These are phyloP conservation scores for Ellobius talpinus DNA, from an alignment of 2,113 vertebrate genomes.

Conservation along the genomic window DNA sequence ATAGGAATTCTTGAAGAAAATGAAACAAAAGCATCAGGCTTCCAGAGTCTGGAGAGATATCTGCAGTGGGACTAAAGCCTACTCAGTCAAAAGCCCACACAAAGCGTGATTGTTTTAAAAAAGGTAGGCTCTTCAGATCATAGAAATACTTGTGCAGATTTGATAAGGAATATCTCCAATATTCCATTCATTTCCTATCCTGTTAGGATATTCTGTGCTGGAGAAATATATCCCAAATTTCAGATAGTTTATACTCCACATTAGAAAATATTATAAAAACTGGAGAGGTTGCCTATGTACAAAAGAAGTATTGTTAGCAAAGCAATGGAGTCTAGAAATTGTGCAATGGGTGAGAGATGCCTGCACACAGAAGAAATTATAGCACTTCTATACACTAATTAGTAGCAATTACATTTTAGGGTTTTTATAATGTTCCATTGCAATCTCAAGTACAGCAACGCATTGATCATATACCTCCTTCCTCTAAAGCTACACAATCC, in stretches of 20 bases:
- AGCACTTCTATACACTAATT: not conserved
- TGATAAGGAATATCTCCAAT: not conserved
- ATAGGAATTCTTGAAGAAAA: constrained; percentile 3
- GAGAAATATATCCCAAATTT: not conserved
- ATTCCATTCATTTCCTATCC: not conserved
- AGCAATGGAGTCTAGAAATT: not conserved
- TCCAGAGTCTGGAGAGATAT: not conserved
- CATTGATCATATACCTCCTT: not conserved
- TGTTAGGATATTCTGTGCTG: not conserved
- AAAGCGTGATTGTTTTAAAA: not conserved
- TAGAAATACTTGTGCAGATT: not conserved
- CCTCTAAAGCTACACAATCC: not conserved
- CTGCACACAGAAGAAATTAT: not conserved
- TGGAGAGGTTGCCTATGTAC: rapidly evolving
- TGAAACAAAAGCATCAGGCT: not conserved
- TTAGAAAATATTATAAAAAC: not conserved
- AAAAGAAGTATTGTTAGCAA: not conserved
- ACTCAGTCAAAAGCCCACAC: not conserved
- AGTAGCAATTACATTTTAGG: not conserved
- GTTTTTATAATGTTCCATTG: not conserved
- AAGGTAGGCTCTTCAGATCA: not conserved
- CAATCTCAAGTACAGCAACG: not conserved
- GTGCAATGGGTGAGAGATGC: not conserved
- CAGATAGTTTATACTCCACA: not conserved
- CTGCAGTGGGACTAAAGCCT: not conserved